Conservation (phyloP, 2,113 vertebrate genomes). For the Ornithorhynchus anatinus region DNA sequence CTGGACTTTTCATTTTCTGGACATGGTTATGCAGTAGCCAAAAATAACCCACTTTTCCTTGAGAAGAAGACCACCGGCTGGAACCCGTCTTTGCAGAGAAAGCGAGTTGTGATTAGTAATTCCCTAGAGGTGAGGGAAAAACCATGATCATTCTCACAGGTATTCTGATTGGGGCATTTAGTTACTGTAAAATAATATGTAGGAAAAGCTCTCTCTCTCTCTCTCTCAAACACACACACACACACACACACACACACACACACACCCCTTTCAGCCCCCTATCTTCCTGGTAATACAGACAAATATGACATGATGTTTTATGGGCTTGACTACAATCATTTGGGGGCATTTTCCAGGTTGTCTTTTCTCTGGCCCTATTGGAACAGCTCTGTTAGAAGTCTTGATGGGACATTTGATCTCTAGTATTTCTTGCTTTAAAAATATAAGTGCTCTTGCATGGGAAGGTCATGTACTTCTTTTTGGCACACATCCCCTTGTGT, state of each 20-base stretch:
- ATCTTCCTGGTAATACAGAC: background rate
- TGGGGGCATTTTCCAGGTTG: conserved; percentile 12
- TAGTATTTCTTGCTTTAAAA: conserved; percentile 45
- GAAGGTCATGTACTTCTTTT: conserved; percentile 37
- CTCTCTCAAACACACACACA: background rate
- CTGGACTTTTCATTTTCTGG: background rate
- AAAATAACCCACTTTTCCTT: background rate
- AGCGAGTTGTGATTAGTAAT: background rate
- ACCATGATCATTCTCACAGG: background rate
- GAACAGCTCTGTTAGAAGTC: conserved; percentile 19
- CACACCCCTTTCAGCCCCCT: background rate
- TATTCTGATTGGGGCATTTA: background rate
- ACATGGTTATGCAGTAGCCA: background rate
- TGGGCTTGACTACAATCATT: background rate
- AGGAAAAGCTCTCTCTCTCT: background rate
- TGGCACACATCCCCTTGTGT: conserved; percentile 16
- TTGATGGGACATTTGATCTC: conserved; percentile 36
- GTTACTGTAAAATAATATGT: background rate
- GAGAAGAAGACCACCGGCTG: background rate
- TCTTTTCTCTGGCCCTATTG: conserved; percentile 23
- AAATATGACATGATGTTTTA: conserved; percentile 36
- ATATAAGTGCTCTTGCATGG: conserved; percentile 42
- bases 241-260: too few species aligned
- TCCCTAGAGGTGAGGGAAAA: background rate
- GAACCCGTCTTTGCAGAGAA: background rate